Percentiles rank a stretch among this genome's conserved stretches.
These are phyloP conservation scores for Sphaerophoria rueppellii DNA, from an alignment of 2,888 invertebrate species.

Conservation along the genomic window DNA sequence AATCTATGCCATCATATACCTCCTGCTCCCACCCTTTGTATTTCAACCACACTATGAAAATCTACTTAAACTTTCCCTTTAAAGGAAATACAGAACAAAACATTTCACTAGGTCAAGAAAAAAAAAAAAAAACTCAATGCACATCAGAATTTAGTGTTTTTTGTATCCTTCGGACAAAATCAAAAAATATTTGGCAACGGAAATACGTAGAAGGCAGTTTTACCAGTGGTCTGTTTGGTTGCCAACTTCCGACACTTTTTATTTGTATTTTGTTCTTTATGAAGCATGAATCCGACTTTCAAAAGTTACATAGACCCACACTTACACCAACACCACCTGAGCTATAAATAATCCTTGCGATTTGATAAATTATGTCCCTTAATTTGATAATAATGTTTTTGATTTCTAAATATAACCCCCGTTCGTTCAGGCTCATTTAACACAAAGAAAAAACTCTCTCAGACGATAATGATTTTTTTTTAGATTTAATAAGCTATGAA, in stretches of 20 bases:
- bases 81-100: slow-evolving; percentile 15
- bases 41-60: not conserved
- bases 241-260: slow-evolving; percentile 28
- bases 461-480: not conserved
- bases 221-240: slow-evolving; percentile 15
- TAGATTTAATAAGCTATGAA: not conserved
- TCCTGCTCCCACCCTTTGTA: not conserved
- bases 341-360: slow-evolving; percentile 6
- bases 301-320: slow-evolving; percentile 6
- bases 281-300: slow-evolving; percentile 25
- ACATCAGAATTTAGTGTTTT: slow-evolving; percentile 7
- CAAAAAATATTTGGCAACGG: slow-evolving; percentile 39
- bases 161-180: slow-evolving; percentile 18
- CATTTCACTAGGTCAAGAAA: slow-evolving; percentile 31
- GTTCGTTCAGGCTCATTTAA: not conserved
- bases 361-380: not conserved
- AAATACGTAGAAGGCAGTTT: slow-evolving; percentile 31
- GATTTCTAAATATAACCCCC: not conserved
- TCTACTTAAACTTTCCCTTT: slow-evolving; percentile 29
- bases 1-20: not conserved
- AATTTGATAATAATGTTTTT: slow-evolving; percentile 12
- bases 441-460: not conserved
- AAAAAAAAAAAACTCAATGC: slow-evolving; percentile 9
- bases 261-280: not conserved
- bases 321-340: slow-evolving; percentile 5